Evolutionary conservation across 2,888 invertebrate species (phyloP).

Genomic region (Hyposoter dolosus): DNA sequence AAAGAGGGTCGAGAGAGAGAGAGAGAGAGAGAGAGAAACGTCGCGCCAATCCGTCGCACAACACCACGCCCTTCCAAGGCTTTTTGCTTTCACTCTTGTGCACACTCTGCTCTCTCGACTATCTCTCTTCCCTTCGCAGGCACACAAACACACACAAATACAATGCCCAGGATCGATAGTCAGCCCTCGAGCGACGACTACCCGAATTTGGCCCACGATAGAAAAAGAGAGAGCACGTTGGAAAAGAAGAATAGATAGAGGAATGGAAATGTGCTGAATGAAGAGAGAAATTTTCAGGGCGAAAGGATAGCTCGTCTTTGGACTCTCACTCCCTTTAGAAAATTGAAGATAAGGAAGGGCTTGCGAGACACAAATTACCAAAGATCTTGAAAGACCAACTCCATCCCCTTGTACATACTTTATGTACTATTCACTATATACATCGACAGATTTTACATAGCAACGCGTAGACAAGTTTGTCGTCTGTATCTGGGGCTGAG

Average conservation of each 20-base stretch:
- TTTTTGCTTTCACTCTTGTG: constrained; percentile 62
- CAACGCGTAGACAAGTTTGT: constrained; percentile 33
- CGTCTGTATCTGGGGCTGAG: constrained; percentile 55
- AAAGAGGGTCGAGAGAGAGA: constrained; percentile 12
- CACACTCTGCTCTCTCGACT: constrained; percentile 43
- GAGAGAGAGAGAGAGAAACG: constrained; percentile 55
- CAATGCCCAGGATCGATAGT: constrained; percentile 73
- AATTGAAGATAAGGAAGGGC: constrained; percentile 59
- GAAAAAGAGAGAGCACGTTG: constrained; percentile 30
- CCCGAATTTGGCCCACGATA: constrained; percentile 57
- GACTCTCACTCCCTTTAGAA: constrained; percentile 27
- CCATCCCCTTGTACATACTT: constrained; percentile 14
- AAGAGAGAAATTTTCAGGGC: constrained; percentile 60
- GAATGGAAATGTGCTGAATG: constrained; percentile 69
- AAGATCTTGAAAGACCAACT: constrained; percentile 70
- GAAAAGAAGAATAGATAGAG: constrained; percentile 43
- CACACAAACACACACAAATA: constrained; percentile 45
- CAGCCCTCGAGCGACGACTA: constrained; percentile 69
- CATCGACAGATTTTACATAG: constrained; percentile 14
- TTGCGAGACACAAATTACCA: constrained; percentile 75
- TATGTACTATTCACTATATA: constrained; percentile 18
- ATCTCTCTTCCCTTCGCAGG: constrained; percentile 59
- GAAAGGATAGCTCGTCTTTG: constrained; percentile 12
- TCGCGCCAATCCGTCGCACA: constrained; percentile 74
- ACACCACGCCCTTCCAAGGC: constrained; percentile 64